phyloP scores from a whole-genome alignment of 2,888 invertebrate genomes.

The Orchesella flavescens region DNA sequence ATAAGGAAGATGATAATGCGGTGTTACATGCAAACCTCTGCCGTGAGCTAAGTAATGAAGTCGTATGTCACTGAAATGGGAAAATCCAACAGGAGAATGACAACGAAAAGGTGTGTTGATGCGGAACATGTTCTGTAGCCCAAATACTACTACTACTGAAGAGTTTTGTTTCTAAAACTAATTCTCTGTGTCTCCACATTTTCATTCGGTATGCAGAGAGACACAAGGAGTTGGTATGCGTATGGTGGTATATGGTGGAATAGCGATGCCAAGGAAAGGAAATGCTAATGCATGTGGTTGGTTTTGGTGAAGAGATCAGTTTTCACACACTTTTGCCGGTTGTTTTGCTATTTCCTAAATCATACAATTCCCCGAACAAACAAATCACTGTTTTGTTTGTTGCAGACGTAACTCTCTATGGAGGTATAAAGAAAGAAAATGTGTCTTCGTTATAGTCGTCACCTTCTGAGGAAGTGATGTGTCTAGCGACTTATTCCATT shows the following conservation, averaged over 20 bases:
- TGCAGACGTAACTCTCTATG: neutral
- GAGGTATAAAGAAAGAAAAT: neutral
- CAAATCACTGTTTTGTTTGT: slow-evolving; percentile 22
- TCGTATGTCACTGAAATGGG: neutral
- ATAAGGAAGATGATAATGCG: neutral
- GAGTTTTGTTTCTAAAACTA: no score
- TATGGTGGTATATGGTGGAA: no score
- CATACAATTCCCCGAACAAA: neutral
- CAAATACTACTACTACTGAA: no score
- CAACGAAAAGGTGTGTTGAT: neutral
- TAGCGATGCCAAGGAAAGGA: no score
- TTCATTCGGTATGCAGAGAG: no score
- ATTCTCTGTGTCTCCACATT: no score
- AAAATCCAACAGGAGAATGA: neutral
- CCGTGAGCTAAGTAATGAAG: neutral
- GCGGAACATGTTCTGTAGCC: no score
- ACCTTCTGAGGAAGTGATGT: no score
- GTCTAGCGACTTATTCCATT: no score
- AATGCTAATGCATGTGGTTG: no score
- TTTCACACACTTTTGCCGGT: neutral
- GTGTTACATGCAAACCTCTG: neutral
- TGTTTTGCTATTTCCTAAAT: neutral
- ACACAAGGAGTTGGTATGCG: no score
- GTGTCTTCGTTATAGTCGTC: neutral
- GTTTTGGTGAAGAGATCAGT: neutral